These are phyloP conservation scores for Volucella inanis DNA, from an alignment of 2,888 invertebrate species.

Conservation along the genomic window DNA sequence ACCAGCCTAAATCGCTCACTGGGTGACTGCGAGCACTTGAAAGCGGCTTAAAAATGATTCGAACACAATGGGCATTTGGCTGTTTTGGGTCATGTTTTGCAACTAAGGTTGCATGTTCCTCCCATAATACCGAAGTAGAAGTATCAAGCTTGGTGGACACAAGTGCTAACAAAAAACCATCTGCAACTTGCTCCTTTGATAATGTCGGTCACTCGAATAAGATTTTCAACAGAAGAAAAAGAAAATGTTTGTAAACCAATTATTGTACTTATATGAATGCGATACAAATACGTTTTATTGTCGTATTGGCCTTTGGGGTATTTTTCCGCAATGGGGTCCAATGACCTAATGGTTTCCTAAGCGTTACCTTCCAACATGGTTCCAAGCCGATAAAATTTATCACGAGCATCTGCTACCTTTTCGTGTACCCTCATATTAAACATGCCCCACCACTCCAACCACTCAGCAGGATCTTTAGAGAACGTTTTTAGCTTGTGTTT, in stretches of 20 bases:
- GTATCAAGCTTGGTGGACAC: not conserved
- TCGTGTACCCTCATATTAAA: no score
- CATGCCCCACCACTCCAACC: no score
- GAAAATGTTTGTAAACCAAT: slow-evolving; percentile 1
- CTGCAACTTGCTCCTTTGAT: not conserved
- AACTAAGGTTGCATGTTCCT: no score
- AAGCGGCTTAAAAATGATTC: not conserved
- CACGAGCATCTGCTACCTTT: no score
- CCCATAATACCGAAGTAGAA: no score
- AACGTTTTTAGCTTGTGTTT: not conserved
- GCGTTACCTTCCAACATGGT: not conserved
- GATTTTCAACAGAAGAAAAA: not conserved
- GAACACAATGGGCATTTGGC: slow-evolving; percentile 5
- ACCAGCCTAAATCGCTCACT: slow-evolving; percentile 5
- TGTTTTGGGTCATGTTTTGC: slow-evolving; percentile 6
- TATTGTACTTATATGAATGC: slow-evolving; percentile 1
- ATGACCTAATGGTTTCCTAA: not conserved
- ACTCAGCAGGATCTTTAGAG: not conserved
- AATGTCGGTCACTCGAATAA: not conserved
- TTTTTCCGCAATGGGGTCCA: slow-evolving; percentile 7
- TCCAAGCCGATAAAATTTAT: no score
- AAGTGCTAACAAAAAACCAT: not conserved
- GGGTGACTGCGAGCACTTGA: slow-evolving; percentile 2
- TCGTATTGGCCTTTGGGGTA: slow-evolving; percentile 6
- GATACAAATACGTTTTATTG: slow-evolving; percentile 12